Conservation (phyloP, 2,888 invertebrate genomes). For the Mactromeris polynyma region DNA sequence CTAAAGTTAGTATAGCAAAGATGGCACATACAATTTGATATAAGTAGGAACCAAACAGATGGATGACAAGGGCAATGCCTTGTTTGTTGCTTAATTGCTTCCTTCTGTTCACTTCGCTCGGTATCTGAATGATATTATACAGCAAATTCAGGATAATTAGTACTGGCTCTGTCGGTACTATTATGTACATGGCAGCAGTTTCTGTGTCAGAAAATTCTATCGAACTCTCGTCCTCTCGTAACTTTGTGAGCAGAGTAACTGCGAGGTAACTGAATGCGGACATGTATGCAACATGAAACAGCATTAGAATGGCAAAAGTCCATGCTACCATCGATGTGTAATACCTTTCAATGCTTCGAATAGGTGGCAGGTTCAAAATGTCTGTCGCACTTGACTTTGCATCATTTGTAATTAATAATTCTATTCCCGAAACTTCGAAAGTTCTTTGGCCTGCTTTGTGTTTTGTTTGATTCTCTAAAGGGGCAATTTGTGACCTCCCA, state of each 20-base stretch:
- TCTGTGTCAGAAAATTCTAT: slow-evolving; percentile 41
- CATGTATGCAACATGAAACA: slow-evolving; percentile 83
- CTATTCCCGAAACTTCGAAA: slow-evolving; percentile 76
- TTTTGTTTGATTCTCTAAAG: slow-evolving; percentile 52
- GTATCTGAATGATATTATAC: not conserved
- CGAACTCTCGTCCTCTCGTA: slow-evolving; percentile 32
- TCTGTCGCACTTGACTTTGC: slow-evolving; percentile 75
- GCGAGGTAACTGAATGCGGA: slow-evolving; percentile 50
- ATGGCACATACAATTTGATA: slow-evolving; percentile 37
- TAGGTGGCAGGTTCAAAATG: slow-evolving; percentile 81
- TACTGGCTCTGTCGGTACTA: slow-evolving; percentile 45
- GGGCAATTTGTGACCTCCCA: slow-evolving; percentile 36
- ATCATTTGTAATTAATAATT: slow-evolving; percentile 75
- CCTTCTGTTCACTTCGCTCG: slow-evolving; percentile 12
- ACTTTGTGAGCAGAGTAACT: slow-evolving; percentile 25
- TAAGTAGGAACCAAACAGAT: slow-evolving; percentile 4
- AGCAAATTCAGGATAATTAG: slow-evolving; percentile 20
- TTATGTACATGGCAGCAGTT: slow-evolving; percentile 35
- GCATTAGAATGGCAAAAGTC: slow-evolving; percentile 78
- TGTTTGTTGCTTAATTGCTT: slow-evolving; percentile 53
- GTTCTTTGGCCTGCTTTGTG: slow-evolving; percentile 60
- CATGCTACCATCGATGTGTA: slow-evolving; percentile 80
- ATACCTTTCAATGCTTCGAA: slow-evolving; percentile 75
- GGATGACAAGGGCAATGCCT: not conserved
- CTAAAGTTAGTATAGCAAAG: slow-evolving; percentile 73